Conservation (phyloP, 2,113 vertebrate genomes). For the Odocoileus hemionus region DNA sequence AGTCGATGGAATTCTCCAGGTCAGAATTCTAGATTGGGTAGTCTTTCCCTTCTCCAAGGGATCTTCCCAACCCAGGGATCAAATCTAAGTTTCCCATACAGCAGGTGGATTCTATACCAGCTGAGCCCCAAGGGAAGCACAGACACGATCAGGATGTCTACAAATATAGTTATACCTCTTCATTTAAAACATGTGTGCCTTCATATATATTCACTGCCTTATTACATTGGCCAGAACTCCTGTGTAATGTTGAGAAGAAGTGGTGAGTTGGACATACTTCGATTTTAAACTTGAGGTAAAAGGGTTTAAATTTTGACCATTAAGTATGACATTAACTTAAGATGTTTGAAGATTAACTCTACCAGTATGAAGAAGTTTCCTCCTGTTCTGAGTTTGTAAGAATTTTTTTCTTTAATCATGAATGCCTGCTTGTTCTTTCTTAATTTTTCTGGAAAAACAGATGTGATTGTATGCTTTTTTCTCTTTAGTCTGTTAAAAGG, state of each 20-base stretch:
- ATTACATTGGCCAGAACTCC: neutral
- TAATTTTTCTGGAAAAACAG: neutral
- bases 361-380: neutral
- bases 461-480: neutral
- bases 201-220: neutral
- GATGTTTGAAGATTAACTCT: neutral
- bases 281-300: neutral
- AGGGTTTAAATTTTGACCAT: neutral
- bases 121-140: neutral
- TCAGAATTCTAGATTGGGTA: neutral
- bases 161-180: neutral
- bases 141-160: neutral
- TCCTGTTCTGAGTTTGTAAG: neutral
- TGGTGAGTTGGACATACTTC: neutral
- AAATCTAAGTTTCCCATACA: neutral
- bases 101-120: neutral
- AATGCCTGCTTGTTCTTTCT: neutral
- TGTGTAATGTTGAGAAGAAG: neutral
- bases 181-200: neutral
- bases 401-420: neutral
- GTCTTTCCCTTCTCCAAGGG: neutral
- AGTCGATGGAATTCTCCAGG: neutral
- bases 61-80: neutral
- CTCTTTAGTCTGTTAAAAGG: neutral
- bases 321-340: neutral